These are phyloP conservation scores for Tenodera sinensis DNA, from an alignment of 2,888 invertebrate species.

Conservation along the genomic window DNA sequence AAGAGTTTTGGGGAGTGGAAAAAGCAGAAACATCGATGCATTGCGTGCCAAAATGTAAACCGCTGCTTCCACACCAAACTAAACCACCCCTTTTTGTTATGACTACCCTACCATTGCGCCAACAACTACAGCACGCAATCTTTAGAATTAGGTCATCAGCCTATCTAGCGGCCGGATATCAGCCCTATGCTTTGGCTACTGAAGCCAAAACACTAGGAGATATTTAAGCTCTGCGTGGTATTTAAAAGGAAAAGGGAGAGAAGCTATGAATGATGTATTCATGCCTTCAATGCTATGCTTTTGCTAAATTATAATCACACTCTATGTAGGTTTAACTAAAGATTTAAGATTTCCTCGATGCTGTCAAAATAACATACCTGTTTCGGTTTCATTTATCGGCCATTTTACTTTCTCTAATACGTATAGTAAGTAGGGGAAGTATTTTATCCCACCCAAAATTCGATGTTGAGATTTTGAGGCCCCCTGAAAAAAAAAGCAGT, in stretches of 20 bases:
- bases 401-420: too few relatives aligned
- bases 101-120: not conserved
- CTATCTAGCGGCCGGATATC: not conserved
- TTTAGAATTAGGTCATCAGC: not conserved
- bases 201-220: not conserved
- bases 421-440: too few relatives aligned
- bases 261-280: not conserved
- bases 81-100: slow-evolving; percentile 18
- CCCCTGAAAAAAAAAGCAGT: too few relatives aligned
- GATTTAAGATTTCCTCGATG: too few relatives aligned
- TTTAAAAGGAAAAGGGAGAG: not conserved
- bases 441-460: too few relatives aligned
- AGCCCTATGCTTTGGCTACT: not conserved
- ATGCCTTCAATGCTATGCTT: not conserved
- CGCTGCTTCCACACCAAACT: slow-evolving; percentile 16
- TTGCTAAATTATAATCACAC: not conserved
- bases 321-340: not conserved
- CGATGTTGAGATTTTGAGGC: too few relatives aligned
- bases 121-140: not conserved
- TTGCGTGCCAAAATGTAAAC: slow-evolving; percentile 18
- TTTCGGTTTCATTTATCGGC: too few relatives aligned
- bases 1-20: not conserved
- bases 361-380: too few relatives aligned
- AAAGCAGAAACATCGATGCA: not conserved
- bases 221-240: not conserved